phyloP scores from a whole-genome alignment of 2,888 invertebrate genomes.

The Odiellus spinosus region DNA sequence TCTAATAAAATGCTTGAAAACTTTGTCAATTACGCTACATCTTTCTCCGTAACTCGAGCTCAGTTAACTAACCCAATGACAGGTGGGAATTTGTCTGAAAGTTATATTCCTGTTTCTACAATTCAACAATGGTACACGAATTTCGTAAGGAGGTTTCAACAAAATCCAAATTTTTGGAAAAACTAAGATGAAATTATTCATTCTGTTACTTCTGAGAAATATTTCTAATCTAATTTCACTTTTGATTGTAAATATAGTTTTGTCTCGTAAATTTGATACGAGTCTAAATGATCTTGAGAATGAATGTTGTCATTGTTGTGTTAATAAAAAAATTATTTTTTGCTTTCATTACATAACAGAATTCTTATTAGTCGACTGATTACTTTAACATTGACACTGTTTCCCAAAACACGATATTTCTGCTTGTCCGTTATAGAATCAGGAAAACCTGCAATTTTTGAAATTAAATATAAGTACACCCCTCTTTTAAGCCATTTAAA shows the following conservation, averaged over 20 bases:
- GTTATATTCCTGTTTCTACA: conserved; percentile 69
- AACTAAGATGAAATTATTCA: conserved; percentile 20
- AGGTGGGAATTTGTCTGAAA: conserved; percentile 34
- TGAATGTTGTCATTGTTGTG: too few relatives aligned
- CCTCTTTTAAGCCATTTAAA: too few relatives aligned
- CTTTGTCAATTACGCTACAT: conserved; percentile 79
- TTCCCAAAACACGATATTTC: conserved; percentile 62
- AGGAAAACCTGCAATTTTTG: conserved; percentile 41
- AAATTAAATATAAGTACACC: too few relatives aligned
- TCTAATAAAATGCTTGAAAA: conserved; percentile 79
- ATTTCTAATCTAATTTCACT: too few relatives aligned
- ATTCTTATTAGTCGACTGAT: conserved; percentile 33
- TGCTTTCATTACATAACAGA: not conserved
- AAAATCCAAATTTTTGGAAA: conserved; percentile 89
- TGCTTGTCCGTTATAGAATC: conserved; percentile 45
- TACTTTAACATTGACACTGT: conserved; percentile 73
- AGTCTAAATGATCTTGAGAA: too few relatives aligned
- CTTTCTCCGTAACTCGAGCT: conserved; percentile 63
- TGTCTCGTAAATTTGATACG: too few relatives aligned
- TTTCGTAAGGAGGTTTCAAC: conserved; percentile 69
- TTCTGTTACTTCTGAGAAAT: too few relatives aligned
- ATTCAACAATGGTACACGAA: conserved; percentile 87
- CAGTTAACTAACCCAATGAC: conserved; percentile 62
- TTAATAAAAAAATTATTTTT: too few relatives aligned
- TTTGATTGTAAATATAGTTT: too few relatives aligned